Evolutionary conservation across 1,140 invertebrate species (phyloP), one percentile per base, ranked within the genome.

Genomic region (Aplysia californica): DNA sequence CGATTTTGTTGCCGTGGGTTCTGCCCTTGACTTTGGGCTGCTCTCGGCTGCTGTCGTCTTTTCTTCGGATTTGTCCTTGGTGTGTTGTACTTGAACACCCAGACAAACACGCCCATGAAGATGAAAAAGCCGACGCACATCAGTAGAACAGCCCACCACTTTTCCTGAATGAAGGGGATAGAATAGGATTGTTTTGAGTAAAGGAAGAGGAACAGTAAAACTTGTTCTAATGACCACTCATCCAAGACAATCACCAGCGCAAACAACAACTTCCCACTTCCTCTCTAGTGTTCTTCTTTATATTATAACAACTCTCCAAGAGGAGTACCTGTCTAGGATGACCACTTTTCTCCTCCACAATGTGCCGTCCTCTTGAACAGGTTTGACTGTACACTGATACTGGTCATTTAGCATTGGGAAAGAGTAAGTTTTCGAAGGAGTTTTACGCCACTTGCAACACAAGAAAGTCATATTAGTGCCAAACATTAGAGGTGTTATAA

Each of bases 81-180:
- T 15, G 78, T 79, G 61, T 76, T 79, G 74, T 79, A 76, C 31
- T 69, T 67, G 68, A 72, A 79, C 33, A 79, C 36, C 26, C 73
- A 75, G 61, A 79, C 50, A 56, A 79, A 79, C 0, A 75, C 68
- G 2, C 68, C 78, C 74, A 80, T 76, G 36, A 80, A 72, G 15
- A 77, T 66, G 26, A 72, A 36, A 61, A 79, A 59, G 29, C 77
- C 70, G n/a, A 81, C 41, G 33, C 33, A 39, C 77, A 76, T 77
- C 35, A 75, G 65, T 38, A 79, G 64, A 39, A 81, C 78, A 26
- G 78, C 78, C 78, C 78, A 80, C 75, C 78, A 80, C 41, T 77
- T 55, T 29, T 80, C 78, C 78, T 80, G 56, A 2, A 61, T 33
- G n/a, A 15, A 29, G n/a, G 36, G 50, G 23, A 66, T 3, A 64